Base-by-base conservation (phyloP, 2,797 vertebrate genomes). In the Setipinna tenuifilis region DNA sequence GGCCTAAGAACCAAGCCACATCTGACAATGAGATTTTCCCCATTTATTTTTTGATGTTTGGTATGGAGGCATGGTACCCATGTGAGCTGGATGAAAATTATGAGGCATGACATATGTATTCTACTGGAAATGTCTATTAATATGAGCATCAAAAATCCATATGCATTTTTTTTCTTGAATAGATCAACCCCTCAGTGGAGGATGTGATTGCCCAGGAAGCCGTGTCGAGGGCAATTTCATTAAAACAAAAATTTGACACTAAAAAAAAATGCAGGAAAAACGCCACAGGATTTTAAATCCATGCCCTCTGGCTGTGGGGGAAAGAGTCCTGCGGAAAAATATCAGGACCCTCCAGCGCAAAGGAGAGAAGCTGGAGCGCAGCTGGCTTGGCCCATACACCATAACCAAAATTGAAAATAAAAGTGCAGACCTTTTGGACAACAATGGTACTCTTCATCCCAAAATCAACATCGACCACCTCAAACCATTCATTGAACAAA, bases 381-480 rank as follows among this genome's bases (percentile, higher is more conserved):
- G 58, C 28, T 83, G 82, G 82, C 57, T 83, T 11, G 81, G 54
- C 0, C 82, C 82, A 9, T 83, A 41, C 16, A 83, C 54, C 10
- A 59, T 83, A 1, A 83, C 19, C 28, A n/a, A 50, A 5, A 25
- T 83, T 59, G 6, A 31, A 57, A 54, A 58, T 19, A 83, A 83
- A 58, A 62, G 82, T 83, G 82, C 82, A 44, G 57, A 83, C 10
- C 21, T 83, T 6, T 1, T 35, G 6, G 57, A 61, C 35, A 48
- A 82, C 10, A 61, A 41, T 19, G 81, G 81, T n/a, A 50, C 14
- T 0, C 0, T 50, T 14, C 23, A 1, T 57, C 46, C 46, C 0
- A 83, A 83, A 48, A 83, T 83, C 11, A 83, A 83, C 19, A 83
- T 23, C 6, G 61, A 83, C 44, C 59, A 62, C 11, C 31, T 83